These are phyloP conservation scores for Bombus cullumanus DNA, from an alignment of 1,140 invertebrate species.

Conservation along the genomic window DNA sequence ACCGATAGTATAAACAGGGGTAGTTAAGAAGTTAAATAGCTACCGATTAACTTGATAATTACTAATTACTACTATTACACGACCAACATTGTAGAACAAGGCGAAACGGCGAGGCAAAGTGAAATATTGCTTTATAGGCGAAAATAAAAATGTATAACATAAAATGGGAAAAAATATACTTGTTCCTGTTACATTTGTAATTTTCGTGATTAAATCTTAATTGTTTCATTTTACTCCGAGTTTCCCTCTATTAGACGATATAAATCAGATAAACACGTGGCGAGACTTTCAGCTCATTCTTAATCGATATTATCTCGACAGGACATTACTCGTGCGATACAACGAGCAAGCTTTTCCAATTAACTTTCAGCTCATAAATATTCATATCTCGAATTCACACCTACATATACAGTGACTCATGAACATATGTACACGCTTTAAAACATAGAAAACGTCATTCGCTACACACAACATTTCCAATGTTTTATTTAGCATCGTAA, in stretches of 20 bases:
- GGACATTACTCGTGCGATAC: background rate
- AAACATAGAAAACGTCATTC: background rate
- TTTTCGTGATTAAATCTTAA: background rate
- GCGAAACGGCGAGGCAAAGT: too few species aligned
- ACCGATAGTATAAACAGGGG: background rate
- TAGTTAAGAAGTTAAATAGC: conserved; percentile 4
- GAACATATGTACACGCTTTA: background rate
- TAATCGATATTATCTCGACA: conserved; percentile 14
- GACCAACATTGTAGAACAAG: too few species aligned
- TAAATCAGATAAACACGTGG: conserved; percentile 1
- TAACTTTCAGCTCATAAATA: conserved; percentile 21
- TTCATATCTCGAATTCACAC: conserved; percentile 9
- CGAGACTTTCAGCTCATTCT: background rate
- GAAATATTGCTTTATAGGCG: too few species aligned
- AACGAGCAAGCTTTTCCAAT: conserved; percentile 20
- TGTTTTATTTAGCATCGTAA: background rate
- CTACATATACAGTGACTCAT: background rate
- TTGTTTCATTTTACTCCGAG: background rate
- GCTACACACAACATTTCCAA: too few species aligned
- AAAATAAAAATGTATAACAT: background rate
- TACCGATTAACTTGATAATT: background rate
- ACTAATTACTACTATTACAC: background rate
- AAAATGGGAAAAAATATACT: background rate
- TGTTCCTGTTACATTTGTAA: background rate
- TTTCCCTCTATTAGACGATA: background rate